phyloP scores from a whole-genome alignment of 1,140 invertebrate genomes.

The Drosophila quadrilineata region DNA sequence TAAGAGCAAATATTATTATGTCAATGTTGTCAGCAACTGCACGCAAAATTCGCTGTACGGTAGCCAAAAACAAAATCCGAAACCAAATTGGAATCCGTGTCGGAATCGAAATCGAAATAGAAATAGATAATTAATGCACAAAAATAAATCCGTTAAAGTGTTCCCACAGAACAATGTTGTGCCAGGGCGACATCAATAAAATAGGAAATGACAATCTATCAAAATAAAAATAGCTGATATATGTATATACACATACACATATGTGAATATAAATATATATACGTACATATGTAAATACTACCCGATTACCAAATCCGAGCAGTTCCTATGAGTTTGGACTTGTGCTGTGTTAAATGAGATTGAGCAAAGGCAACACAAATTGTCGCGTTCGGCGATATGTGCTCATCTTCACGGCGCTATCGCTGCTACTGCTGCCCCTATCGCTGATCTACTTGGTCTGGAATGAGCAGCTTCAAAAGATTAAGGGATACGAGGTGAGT shows the following conservation, averaged over 20 bases:
- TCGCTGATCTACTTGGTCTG: conserved; percentile 77
- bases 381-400: conserved; percentile 81
- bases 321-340: conserved; percentile 67
- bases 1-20: conserved; percentile 24
- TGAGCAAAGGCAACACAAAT: conserved; percentile 69
- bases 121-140: no score
- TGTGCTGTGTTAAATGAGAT: conserved; percentile 77
- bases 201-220: conserved; percentile 22
- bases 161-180: conserved; percentile 11
- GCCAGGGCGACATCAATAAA: conserved; percentile 6
- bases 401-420: conserved; percentile 76
- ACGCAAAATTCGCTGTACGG: conserved; percentile 56
- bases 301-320: conserved; percentile 38
- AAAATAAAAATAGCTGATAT: conserved; percentile 15
- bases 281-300: not conserved
- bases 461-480: conserved; percentile 79
- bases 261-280: conserved; percentile 15
- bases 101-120: no score
- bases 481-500: conserved; percentile 81
- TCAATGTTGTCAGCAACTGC: conserved; percentile 71
- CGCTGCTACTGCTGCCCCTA: conserved; percentile 68
- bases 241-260: conserved; percentile 7
- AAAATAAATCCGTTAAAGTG: no score
- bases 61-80: conserved; percentile 34
- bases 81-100: no score